phyloP scores from a whole-genome alignment of 2,113 vertebrate genomes.

The Sminthopsis crassicaudata region DNA sequence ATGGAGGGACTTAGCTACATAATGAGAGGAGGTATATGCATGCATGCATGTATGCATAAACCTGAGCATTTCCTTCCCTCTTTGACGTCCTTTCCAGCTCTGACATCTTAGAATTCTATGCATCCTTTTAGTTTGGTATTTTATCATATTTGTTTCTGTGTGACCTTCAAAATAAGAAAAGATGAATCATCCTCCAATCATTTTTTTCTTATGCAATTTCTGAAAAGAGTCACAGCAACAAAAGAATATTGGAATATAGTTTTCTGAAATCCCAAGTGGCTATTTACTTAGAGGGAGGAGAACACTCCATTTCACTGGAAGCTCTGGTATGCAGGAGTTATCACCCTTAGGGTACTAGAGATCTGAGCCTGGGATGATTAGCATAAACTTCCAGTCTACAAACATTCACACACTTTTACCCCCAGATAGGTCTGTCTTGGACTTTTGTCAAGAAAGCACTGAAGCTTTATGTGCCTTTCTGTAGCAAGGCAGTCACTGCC shows the following conservation, averaged over 20 bases:
- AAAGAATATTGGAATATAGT: not conserved
- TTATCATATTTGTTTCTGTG: not conserved
- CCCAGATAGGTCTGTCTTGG: not conserved
- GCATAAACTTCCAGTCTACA: too few relatives aligned
- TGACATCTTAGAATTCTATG: too few relatives aligned
- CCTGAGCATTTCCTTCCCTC: not conserved
- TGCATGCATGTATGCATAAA: too few relatives aligned
- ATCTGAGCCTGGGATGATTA: not conserved
- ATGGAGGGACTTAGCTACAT: not conserved
- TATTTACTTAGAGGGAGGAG: not conserved
- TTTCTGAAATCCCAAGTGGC: not conserved
- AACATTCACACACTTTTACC: not conserved
- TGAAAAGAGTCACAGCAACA: not conserved
- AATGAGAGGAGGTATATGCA: too few relatives aligned
- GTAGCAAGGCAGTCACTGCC: not conserved
- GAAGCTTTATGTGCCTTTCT: not conserved
- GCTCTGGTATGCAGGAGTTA: not conserved
- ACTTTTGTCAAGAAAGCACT: not conserved
- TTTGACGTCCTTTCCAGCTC: too few relatives aligned
- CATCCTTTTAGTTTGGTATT: not conserved
- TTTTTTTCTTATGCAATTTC: not conserved
- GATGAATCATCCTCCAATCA: not conserved
- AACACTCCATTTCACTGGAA: not conserved
- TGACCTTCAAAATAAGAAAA: slow-evolving; percentile 48
- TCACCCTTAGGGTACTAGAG: not conserved